Percentiles rank a stretch among this genome's conserved stretches.
phyloP scores from a whole-genome alignment of 1,140 invertebrate species.

The Drosophila mauritiana region DNA sequence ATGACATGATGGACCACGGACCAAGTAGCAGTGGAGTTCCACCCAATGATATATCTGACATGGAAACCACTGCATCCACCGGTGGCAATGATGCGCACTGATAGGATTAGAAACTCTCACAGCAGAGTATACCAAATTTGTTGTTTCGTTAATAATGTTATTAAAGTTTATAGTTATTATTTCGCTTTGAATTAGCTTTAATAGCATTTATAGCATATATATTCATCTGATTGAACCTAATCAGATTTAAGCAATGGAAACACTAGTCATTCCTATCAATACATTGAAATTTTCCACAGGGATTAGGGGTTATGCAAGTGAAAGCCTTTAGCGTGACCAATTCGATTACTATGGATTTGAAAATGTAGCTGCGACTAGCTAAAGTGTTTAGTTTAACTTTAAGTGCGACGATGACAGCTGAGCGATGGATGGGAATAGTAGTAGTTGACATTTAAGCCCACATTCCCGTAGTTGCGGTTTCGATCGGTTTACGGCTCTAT shows the following conservation, averaged over 20 bases:
- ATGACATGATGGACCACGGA: constrained; percentile 18
- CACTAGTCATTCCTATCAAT: background rate
- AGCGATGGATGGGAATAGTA: constrained; percentile 7
- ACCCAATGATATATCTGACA: background rate
- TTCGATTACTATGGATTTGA: constrained; percentile 13
- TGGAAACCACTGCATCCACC: background rate
- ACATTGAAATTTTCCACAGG: background rate
- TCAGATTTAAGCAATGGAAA: background rate
- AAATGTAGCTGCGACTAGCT: background rate
- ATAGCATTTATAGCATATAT: no score
- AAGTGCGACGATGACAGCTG: constrained; percentile 10
- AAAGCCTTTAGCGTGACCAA: constrained; percentile 14
- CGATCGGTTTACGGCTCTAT: background rate
- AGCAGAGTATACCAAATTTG: background rate
- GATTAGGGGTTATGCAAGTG: background rate
- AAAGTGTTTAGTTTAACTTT: background rate
- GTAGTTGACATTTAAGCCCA: background rate
- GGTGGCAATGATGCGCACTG: background rate
- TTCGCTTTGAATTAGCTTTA: no score
- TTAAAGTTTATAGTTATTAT: constrained; percentile 3
- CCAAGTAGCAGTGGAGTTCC: constrained; percentile 20
- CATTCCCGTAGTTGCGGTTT: constrained; percentile 4
- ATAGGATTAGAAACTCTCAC: background rate
- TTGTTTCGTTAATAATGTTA: constrained; percentile 4
- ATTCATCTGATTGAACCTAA: background rate